phyloP scores from a whole-genome alignment of 1,140 invertebrate genomes.

The Pseudomyrmex gracilis region DNA sequence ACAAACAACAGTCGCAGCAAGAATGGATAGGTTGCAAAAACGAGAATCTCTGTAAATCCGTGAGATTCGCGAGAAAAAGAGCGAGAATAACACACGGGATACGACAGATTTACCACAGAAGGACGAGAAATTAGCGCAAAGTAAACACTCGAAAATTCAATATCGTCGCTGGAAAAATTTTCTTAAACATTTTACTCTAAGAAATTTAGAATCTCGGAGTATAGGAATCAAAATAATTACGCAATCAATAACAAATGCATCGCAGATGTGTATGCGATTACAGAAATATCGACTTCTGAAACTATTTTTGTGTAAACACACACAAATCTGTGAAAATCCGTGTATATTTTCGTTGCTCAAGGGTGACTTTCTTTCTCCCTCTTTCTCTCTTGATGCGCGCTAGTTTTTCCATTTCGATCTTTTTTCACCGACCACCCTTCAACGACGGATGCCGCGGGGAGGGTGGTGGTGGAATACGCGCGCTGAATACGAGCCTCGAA shows the following conservation, averaged over 20 bases:
- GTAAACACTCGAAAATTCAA: too few relatives aligned
- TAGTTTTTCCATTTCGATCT: slow-evolving; percentile 67
- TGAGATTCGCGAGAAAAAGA: background rate
- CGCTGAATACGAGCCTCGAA: slow-evolving; percentile 63
- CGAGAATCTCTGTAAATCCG: slow-evolving; percentile 1
- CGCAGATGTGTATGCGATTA: too few relatives aligned
- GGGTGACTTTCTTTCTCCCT: slow-evolving; percentile 4
- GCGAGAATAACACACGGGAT: background rate
- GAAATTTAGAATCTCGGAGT: background rate
- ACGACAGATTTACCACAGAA: slow-evolving; percentile 8
- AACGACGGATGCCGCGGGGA: background rate
- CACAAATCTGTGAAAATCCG: slow-evolving; percentile 6
- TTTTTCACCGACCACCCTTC: slow-evolving; percentile 2
- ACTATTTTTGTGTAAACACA: background rate
- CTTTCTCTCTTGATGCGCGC: slow-evolving; percentile 48
- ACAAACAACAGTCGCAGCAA: slow-evolving; percentile 22
- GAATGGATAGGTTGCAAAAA: slow-evolving; percentile 44
- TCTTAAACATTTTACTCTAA: too few relatives aligned
- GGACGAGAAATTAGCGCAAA: background rate
- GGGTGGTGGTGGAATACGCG: slow-evolving; percentile 24
- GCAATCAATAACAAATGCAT: background rate
- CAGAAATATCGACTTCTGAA: background rate
- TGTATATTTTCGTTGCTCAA: slow-evolving; percentile 35
- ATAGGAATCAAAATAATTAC: background rate
- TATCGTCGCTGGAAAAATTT: too few relatives aligned